Base-by-base conservation (phyloP, 1,140 invertebrate genomes). In the Drosophila repletoides region DNA sequence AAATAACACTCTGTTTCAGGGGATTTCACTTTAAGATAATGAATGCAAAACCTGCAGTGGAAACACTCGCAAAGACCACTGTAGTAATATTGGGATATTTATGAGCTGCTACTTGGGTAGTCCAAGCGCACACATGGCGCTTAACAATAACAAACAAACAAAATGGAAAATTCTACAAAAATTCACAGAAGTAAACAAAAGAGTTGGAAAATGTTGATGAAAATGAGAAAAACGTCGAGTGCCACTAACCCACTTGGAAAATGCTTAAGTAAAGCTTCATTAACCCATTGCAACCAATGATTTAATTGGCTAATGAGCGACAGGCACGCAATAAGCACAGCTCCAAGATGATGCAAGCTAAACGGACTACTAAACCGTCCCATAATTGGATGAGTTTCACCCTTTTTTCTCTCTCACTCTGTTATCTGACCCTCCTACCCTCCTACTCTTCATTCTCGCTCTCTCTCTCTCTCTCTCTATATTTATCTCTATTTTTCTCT, bases 221-320 rank as follows among this genome's bases (percentile, higher is more conserved):
- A 19, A 48, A 38, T 34, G 41, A 43, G 43, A 60, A 64, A 55
- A 64, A 66, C 15, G 36, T 17, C 52, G 59, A 74, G 79, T 83
- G 79, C 79, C 61, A 83, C 79, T 83, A 83, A 83, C 79, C 79
- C 74, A 83, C 74, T 84, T 80, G 72, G 31, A 45, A 5, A 28
- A 21, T 29, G 15, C 49, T 43, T 45, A 61, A 60, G 38, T 38
- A 60, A 72, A 72, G 72, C 73, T 72, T 71, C 56, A 73, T 72
- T 81, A 76, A 68, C 60, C 56, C 49, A 71, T 70, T 64, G 43
- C 43, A 48, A 19, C 33, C 38, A 63, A 48, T 26, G 19, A 48
- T 46, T 72, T 72, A 21, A 63, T 61, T 60, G 56, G 41, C 60
- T 84, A 79, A 79, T 65, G 59, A 83, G 73, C 52, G 14, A n/a